phyloP scores from a whole-genome alignment of 2,888 invertebrate species.

The Stenolophus ochropezus region DNA sequence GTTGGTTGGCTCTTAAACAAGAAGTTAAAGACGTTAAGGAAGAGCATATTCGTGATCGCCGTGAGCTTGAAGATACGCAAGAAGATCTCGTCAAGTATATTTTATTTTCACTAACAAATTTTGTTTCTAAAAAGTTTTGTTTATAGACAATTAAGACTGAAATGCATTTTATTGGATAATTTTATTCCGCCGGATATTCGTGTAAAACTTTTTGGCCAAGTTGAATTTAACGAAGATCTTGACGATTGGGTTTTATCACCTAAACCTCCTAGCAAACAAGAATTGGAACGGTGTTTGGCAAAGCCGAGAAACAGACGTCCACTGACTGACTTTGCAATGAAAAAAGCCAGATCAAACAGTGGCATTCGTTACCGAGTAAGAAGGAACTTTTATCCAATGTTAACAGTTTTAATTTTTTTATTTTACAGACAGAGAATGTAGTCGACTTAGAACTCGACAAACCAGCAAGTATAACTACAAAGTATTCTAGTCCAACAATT shows the following conservation, averaged over 20 bases:
- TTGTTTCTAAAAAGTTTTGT: not conserved
- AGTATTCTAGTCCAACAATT: constrained; percentile 82
- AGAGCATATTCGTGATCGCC: constrained; percentile 92
- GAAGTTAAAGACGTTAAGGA: constrained; percentile 89
- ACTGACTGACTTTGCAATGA: constrained; percentile 70
- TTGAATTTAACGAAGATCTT: constrained; percentile 88
- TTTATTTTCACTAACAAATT: not conserved
- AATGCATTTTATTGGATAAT: constrained; percentile 91
- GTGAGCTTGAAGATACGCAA: constrained; percentile 93
- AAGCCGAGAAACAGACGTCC: constrained; percentile 71
- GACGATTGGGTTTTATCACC: constrained; percentile 80
- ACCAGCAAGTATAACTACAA: constrained; percentile 84
- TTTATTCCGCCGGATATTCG: constrained; percentile 91
- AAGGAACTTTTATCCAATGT: not conserved
- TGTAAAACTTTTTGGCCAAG: constrained; percentile 82
- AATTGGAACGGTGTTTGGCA: constrained; percentile 68
- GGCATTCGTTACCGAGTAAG: constrained; percentile 69
- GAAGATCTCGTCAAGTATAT: constrained; percentile 88
- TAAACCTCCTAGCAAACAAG: constrained; percentile 68
- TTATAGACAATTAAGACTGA: constrained; percentile 87
- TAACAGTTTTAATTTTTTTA: not conserved
- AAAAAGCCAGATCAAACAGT: constrained; percentile 63
- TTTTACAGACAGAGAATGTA: constrained; percentile 79
- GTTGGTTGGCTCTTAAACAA: constrained; percentile 83
- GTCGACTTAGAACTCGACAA: constrained; percentile 84